Base-by-base conservation (phyloP, 2,797 vertebrate genomes). In the Ceryle rudis region DNA sequence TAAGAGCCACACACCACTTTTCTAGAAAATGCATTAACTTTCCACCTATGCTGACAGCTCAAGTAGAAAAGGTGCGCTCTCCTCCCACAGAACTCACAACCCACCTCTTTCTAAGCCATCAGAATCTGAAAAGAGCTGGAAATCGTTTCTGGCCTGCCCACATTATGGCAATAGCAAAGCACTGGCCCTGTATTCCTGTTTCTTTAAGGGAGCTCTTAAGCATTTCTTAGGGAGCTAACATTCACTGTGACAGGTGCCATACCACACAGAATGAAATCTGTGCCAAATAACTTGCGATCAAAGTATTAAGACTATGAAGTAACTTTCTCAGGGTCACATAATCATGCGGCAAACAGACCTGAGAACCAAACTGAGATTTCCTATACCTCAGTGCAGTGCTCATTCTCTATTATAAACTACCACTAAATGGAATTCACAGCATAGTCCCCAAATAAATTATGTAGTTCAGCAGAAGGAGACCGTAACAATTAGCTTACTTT, bases 401-500 rank as follows among this genome's bases (percentile, higher is more conserved):
- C n/a, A 55, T 61, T 77, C 23, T 61, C 33, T 81, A 5, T 22
- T 58, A 80, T 2, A 37, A 90, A 72, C 88, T 75, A 57, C 33
- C n/a, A 67, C 22, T 46, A 78, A 97, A 82, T 23, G 8, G 9
- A 28, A 52, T 70, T 60, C 42, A 54, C 42, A 62, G 49, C 78
- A 55, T 1, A 52, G 52, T 35, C 33, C 54, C 81, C 44, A 89
- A 91, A 86, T 33, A 91, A 70, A 79, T 52, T 2, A 37, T 5
- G 20, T 20, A 33, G 69, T 54, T 90, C 60, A 84, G 42, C 57
- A 84, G 42, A 74, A 39, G 69, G 57, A 87, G 73, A 75, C 20
- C 15, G 14, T 77, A 96, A 73, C 39, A 78, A 92, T 44, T 21
- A 61, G 91, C 90, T 97, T 97, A 99, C 99, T 98, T 98, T 99